Evolutionary conservation across 2,888 invertebrate species (phyloP).

Genomic region (Thumatha senex): DNA sequence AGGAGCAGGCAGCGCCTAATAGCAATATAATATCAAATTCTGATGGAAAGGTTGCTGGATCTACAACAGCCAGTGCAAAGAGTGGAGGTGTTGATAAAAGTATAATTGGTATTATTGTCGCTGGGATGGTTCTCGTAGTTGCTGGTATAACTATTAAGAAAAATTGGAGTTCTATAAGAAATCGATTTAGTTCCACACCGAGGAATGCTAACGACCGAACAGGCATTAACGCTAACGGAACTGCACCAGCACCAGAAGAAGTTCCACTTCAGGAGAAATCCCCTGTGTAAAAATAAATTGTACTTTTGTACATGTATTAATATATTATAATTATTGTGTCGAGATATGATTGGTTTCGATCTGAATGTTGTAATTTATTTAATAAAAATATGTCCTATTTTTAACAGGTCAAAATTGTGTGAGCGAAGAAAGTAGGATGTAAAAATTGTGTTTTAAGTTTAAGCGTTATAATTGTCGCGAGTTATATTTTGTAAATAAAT

Average conservation of each 20-base stretch:
- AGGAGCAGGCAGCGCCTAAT: constrained; percentile 26
- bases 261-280: constrained; percentile 74
- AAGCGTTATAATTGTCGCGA: constrained; percentile 25
- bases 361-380: constrained; percentile 60
- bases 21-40: constrained; percentile 25
- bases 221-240: constrained; percentile 55
- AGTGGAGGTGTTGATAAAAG: constrained; percentile 80
- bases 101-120: constrained; percentile 78
- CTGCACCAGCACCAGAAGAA: constrained; percentile 67
- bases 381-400: constrained; percentile 19
- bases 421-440: constrained; percentile 19
- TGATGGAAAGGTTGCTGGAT: constrained; percentile 56
- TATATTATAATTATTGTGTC: constrained; percentile 16
- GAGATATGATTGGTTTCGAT: constrained; percentile 63
- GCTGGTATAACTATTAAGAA: constrained; percentile 82
- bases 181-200: constrained; percentile 64
- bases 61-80: constrained; percentile 58
- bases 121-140: constrained; percentile 77
- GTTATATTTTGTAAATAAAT: constrained; percentile 41
- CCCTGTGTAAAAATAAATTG: constrained; percentile 53
- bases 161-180: constrained; percentile 80
- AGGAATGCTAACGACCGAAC: constrained; percentile 60
- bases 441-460: constrained; percentile 24
- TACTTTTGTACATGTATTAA: not conserved
- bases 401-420: constrained; percentile 22